Evolutionary conservation across 2,113 vertebrate genomes (phyloP), one percentile per base, ranked within the genome.

Genomic region (Odontophorus gujanensis): DNA sequence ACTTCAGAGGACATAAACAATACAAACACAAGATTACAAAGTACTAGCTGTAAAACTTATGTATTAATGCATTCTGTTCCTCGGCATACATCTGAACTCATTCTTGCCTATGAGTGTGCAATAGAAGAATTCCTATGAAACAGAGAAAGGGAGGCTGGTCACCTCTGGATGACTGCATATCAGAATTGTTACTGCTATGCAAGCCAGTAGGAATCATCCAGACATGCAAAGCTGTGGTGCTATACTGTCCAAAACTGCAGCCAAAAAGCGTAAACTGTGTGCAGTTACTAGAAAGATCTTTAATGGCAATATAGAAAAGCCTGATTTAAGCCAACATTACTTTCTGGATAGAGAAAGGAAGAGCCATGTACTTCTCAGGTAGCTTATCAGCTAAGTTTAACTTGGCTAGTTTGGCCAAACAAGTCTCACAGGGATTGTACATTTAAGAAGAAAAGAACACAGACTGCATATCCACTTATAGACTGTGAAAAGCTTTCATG

Each of bases 141-240:
- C 38, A 32, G 28, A 76, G 63, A 77, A 66, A 80, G 5, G 3
- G 82, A 81, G 74, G 36, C 34, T 75, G 53, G 78, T 43, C 58
- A 82, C 21, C 22, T 82, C 32, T 20, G 13, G 9, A 24, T 34
- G 34, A 25, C 24, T 32, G 30, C 26, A 76, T 16, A 43, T 24
- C 58, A 36, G 43, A 22, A 40, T 10, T 57, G 62, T n/a, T 45
- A 55, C 24, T 63, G 75, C 48, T 81, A 57, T 47, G 15, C 0
- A 0, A 73, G n/a, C 16, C 2, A 1, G 12, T 17, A 73, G 13
- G 11, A 66, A 85, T 9, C 26, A 68, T 2, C n/a, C 53, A 58
- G n/a, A 38, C 17, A 74, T 8, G 55, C 68, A 90, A n/a, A 80
- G 25, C 15, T 38, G 26, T 71, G 71, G 25, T 71, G 32, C 55